Base-by-base conservation (phyloP, 2,113 vertebrate genomes). In the Scolopax mira region DNA sequence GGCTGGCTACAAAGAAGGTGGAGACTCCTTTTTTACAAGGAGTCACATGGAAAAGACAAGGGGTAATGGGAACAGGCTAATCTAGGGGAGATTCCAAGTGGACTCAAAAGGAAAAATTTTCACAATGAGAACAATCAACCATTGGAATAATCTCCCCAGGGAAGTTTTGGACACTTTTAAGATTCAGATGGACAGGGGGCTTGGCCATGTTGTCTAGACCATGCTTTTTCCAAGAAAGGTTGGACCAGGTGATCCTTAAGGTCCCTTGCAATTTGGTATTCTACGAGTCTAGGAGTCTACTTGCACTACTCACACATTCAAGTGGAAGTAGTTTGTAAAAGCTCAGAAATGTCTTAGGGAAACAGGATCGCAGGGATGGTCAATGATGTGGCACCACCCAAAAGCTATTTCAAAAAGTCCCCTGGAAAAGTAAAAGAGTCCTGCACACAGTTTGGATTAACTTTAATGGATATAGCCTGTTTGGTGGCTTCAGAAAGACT, bases 311-410 rank as follows among this genome's bases (percentile, higher is more conserved):
- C 18, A 35, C 31, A 65, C 7, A 4, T 33, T n/a, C 8, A n/a
- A 33, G 15, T 10, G 28, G 3, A 42, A 73, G 37, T 6, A 33
- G 14, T 10, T 81, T 66, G 35, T 51, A 28, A 84, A 51, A 48
- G 44, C 48, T 67, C 57, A 70, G 71, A 54, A 55, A 35, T 33
- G 5, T 15, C 35, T 15, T 39, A 19, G 46, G 60, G 48, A 78
- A 42, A 27, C 0, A 2, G 37, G 23, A 42, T 24, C 17, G 21
- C n/a, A 46, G 70, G 52, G 72, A 42, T 0, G 1, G 31, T 7
- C 65, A 61, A 0, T 7, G 70, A 46, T 23, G 39, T 22, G 33
- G 13, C 16, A 48, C 30, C 30, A 62, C 57, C 41, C 16, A 22
- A 54, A 77, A 80, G 6, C 9, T 18, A 12, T 31, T 73, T 54